phyloP scores from a whole-genome alignment of 2,113 vertebrate species.

The Epinephelus moara region DNA sequence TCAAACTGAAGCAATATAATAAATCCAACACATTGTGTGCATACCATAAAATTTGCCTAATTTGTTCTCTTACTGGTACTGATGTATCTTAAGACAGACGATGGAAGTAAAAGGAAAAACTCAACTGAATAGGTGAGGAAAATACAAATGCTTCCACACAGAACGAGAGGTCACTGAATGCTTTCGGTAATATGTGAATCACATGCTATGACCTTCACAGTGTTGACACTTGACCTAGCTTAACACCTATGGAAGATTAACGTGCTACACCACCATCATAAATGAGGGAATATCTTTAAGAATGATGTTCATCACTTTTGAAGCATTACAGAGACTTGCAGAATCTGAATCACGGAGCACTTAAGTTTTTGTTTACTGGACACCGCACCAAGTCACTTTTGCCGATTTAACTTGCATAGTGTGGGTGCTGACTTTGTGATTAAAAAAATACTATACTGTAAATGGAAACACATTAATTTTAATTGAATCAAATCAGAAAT shows the following conservation, averaged over 20 bases:
- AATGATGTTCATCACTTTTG: neutral
- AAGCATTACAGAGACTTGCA: no score
- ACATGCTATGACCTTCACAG: neutral
- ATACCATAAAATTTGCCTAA: neutral
- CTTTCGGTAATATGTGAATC: neutral
- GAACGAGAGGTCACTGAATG: neutral
- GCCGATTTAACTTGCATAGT: neutral
- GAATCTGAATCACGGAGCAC: neutral
- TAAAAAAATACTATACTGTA: neutral
- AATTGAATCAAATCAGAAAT: conserved; percentile 15
- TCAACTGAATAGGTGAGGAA: no score
- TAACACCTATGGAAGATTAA: neutral
- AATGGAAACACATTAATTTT: conserved; percentile 13
- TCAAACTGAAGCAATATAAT: neutral
- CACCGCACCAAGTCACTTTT: neutral
- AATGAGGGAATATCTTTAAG: neutral
- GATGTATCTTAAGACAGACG: neutral
- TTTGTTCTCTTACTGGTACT: neutral
- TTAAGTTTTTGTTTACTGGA: neutral
- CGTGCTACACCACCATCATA: neutral
- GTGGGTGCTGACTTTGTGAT: neutral
- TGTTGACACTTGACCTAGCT: neutral
- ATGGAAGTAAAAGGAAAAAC: neutral
- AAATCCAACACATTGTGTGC: neutral
- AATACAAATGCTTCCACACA: neutral